A percentile compares a stretch with the other conserved stretches of the same genome.
Conservation (phyloP, 92 coral and sea anemone species). For the Epizoanthus illoricatus region DNA sequence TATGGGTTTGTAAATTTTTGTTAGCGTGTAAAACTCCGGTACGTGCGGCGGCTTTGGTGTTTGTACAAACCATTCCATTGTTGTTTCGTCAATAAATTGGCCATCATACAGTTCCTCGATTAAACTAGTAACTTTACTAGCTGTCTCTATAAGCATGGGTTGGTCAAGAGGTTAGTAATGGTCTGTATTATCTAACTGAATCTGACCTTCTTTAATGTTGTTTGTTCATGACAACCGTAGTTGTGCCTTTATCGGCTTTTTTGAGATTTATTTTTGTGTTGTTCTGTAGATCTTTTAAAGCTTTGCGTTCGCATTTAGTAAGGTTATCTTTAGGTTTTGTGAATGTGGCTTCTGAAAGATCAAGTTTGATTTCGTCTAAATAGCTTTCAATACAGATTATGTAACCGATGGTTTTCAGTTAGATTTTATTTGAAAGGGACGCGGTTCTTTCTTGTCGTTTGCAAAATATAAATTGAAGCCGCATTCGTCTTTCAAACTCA, state of each 20-base stretch:
- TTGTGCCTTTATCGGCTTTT: no score
- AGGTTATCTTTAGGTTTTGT: not conserved
- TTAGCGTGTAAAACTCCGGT: no score
- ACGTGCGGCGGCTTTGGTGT: not conserved
- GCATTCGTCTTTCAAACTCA: no score
- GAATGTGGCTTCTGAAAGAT: no score
- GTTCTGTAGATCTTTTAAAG: not conserved
- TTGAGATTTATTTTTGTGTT: no score
- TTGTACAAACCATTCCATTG: not conserved
- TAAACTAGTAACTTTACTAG: not conserved
- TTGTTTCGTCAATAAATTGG: constrained; percentile 9
- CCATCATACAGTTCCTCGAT: not conserved
- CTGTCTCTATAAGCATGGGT: constrained; percentile 18
- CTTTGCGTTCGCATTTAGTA: not conserved
- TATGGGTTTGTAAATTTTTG: no score
- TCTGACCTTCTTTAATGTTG: constrained; percentile 6
- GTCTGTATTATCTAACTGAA: constrained; percentile 1
- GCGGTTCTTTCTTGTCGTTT: not conserved
- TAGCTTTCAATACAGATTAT: not conserved
- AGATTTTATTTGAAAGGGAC: no score
- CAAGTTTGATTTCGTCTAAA: not conserved
- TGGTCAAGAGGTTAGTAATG: constrained; percentile 20
- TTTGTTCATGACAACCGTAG: not conserved
- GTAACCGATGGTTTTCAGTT: not conserved
- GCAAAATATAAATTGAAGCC: not conserved